phyloP scores from a whole-genome alignment of 2,888 invertebrate genomes.

The Meliscaeva auricollis region DNA sequence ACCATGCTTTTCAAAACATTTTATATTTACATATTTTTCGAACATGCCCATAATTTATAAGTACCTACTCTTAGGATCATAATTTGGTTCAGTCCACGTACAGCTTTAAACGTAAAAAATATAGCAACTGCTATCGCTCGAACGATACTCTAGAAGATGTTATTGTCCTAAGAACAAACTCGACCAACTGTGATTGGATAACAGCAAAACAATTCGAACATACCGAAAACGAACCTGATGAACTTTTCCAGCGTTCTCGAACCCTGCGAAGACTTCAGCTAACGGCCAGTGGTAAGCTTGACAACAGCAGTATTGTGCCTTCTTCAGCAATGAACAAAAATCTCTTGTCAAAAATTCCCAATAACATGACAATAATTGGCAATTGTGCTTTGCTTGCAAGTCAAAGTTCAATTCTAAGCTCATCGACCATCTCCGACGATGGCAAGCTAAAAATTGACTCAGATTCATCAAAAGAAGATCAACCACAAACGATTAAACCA shows the following conservation, averaged over 20 bases:
- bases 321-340: slow-evolving; percentile 79
- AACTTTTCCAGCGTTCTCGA: slow-evolving; percentile 73
- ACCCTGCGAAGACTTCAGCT: slow-evolving; percentile 76
- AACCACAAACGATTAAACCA: slow-evolving; percentile 46
- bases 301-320: slow-evolving; percentile 64
- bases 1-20: too few relatives aligned
- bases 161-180: slow-evolving; percentile 82
- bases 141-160: slow-evolving; percentile 83
- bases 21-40: background rate
- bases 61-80: slow-evolving; percentile 80
- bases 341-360: slow-evolving; percentile 82
- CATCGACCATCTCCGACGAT: slow-evolving; percentile 81
- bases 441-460: slow-evolving; percentile 78
- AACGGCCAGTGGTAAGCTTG: slow-evolving; percentile 55
- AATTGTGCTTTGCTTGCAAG: slow-evolving; percentile 79
- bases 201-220: slow-evolving; percentile 80
- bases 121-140: slow-evolving; percentile 79
- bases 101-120: slow-evolving; percentile 83
- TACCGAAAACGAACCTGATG: slow-evolving; percentile 77
- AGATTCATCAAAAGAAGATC: slow-evolving; percentile 65
- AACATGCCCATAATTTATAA: slow-evolving; percentile 32
- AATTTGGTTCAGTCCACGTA: slow-evolving; percentile 83
- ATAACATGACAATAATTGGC: slow-evolving; percentile 83
- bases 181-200: slow-evolving; percentile 81
- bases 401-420: slow-evolving; percentile 79